phyloP scores from a whole-genome alignment of 2,888 invertebrate genomes.

The Toxonevra muliebris region DNA sequence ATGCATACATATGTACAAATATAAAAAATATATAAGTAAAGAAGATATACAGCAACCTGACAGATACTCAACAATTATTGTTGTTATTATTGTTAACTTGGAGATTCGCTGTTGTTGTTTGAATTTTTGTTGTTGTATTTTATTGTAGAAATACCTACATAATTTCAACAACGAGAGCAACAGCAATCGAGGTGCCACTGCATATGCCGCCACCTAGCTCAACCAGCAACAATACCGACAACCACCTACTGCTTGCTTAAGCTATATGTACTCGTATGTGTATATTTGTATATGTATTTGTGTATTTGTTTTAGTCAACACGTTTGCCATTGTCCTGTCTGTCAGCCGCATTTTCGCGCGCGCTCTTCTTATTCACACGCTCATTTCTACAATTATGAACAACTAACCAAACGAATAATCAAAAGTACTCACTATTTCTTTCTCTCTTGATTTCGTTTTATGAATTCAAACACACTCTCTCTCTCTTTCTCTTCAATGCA shows the following conservation, averaged over 20 bases:
- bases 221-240: too few relatives aligned
- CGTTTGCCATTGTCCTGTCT: constrained; percentile 26
- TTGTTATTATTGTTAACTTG: neutral
- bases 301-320: constrained; percentile 12
- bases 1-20: neutral
- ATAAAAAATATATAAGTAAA: neutral
- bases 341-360: neutral
- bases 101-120: neutral
- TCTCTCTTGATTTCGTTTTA: too few relatives aligned
- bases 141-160: too few relatives aligned
- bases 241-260: too few relatives aligned
- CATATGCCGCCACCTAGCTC: too few relatives aligned
- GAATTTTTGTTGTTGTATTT: neutral
- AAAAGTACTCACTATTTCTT: too few relatives aligned
- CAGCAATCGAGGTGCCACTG: too few relatives aligned
- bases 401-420: too few relatives aligned
- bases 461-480: too few relatives aligned
- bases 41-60: neutral
- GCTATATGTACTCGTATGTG: too few relatives aligned
- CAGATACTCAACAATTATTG: neutral
- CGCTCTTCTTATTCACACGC: neutral
- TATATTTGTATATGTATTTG: neutral
- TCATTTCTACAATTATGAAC: constrained; percentile 16
- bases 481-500: too few relatives aligned
- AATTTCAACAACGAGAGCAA: too few relatives aligned